Conservation (phyloP, 2,113 vertebrate species). For the Serilophus lunatus region DNA sequence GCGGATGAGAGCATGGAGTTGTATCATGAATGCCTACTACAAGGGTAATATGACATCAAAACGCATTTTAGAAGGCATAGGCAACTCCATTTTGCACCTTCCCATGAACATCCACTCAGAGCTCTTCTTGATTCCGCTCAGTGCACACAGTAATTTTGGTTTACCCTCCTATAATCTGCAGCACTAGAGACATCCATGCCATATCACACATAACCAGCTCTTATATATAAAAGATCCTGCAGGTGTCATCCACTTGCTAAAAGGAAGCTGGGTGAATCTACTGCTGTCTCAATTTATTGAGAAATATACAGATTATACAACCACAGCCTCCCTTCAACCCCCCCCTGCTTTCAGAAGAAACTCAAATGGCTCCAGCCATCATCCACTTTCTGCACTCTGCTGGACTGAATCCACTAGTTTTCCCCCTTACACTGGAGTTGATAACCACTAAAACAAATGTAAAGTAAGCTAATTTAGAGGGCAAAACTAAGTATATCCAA, state of each 20-base stretch:
- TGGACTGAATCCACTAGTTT: neutral
- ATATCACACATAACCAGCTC: neutral
- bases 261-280: neutral
- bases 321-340: neutral
- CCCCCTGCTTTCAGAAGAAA: neutral
- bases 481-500: neutral
- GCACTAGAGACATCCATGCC: neutral
- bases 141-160: neutral
- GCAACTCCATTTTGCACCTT: neutral
- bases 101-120: neutral
- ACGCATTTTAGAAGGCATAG: neutral
- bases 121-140: neutral
- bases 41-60: neutral
- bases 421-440: neutral
- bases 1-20: neutral
- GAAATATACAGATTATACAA: neutral
- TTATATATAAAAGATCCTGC: neutral
- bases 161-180: neutral
- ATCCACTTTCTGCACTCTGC: neutral
- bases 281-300: neutral
- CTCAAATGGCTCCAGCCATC: rapidly evolving
- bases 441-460: neutral
- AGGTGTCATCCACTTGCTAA: neutral
- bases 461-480: neutral
- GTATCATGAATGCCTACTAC: neutral